Evolutionary conservation across 2,888 invertebrate genomes (phyloP), one percentile per base, ranked within the genome.

Genomic region (Athalia circularis): DNA sequence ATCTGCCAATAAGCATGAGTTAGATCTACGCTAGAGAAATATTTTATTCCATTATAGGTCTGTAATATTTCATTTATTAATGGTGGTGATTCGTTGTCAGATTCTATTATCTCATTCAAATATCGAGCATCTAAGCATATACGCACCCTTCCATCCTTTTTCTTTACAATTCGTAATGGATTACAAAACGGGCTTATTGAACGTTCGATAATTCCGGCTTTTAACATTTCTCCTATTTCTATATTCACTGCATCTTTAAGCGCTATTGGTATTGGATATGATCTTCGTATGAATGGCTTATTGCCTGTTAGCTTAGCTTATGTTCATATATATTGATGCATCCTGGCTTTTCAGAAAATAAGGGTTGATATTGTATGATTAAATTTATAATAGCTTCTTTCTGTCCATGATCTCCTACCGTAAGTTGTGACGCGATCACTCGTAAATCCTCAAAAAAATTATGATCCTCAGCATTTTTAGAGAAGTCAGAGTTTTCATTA

Each of bases 81-180:
- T 0, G 84, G 83, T 2, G 80, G 82, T 9, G 82, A 78, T 62
- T 87, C 87, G 5, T 84, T 80, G 76, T 88, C 87, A 0, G 83
- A 79, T 43, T 85, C 81, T 65, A 88, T 87, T 47, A 81, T 68
- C 9, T 80, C 80, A 80, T 88, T 88, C 1, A 88, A 61, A 65
- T 79, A 81, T 8, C 88, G 61, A 0, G 87, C 87, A 79, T 88
- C 87, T 15, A 87, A 77, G 79, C 87, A 86, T 43, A 88, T 81
- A 5, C 88, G 79, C 2, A 87, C 78, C 11, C 81, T 78, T 5
- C 84, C 84, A 76, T 87, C 85, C 57, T 86, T 86, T 70, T 87
- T 87, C 47, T 80, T 59, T 0, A 84, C 84, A 5, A 85, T 83
- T 3, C 85, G 83, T 15, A 87, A 68, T 2, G 87, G 87, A 74